Base-by-base conservation (phyloP, 2,797 vertebrate genomes). In the Sebastes steindachneri region DNA sequence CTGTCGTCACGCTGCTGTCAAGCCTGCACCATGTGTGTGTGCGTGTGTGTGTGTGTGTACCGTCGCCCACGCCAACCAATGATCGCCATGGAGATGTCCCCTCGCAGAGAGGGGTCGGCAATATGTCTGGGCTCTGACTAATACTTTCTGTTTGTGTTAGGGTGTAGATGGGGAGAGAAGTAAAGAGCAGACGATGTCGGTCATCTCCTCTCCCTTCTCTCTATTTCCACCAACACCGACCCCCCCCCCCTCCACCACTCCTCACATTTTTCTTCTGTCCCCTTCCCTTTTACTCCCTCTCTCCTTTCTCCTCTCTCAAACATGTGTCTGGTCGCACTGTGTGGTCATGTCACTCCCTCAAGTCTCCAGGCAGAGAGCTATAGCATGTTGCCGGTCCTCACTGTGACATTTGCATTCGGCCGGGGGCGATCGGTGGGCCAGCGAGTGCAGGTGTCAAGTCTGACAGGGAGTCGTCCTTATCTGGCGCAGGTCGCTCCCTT, bases 371-470 rank as follows among this genome's bases (percentile, higher is more conserved):
- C 93, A 90, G 64, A 28, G 93, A 57, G 29, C 55, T 63, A 59
- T n/a, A n/a, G 77, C 14, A 9, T 76, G 73, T 54, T 77, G 88
- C 69, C 68, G 64, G 60, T 72, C 45, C 58, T 82, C 57, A n/a
- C 82, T 45, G 51, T 3, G 62, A 65, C 73, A 77, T 87, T 87
- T 87, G 81, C 81, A 84, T 90, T 76, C 9, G 25, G 72, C 4
- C 45, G 21, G 72, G 65, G 67, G 23, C 17, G 78, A 77, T 68
- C 79, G 75, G 74, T 93, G 93, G 93, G 95, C 93, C 95, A 95
- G 93, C 94, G 93, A 96, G 95, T 92, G 95, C 96, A 96, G 96
- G 96, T 97, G 97, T 96, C 96, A 83, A 25, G 59, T 76, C 70
- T 86, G 85, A 87, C 84, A 85, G 86, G 80, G 81, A 80, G 72